Base-by-base conservation (phyloP, 2,113 vertebrate genomes). In the Aphelocoma coerulescens region DNA sequence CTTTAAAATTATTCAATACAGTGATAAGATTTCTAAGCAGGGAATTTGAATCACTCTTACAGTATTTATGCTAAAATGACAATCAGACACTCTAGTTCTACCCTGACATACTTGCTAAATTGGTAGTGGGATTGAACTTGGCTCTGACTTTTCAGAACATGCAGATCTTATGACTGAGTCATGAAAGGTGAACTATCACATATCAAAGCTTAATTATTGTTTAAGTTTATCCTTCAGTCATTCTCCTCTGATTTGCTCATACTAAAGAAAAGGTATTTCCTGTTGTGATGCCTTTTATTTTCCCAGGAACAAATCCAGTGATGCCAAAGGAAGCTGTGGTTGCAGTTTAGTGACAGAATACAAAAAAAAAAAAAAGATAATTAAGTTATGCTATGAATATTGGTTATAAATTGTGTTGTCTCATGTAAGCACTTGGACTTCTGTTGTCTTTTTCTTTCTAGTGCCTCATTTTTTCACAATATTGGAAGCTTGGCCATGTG, bases 401-500 rank as follows among this genome's bases (percentile, higher is more conserved):
- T 94, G 91, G 93, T 95, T 97, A 97, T 97, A 97, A 97, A 97
- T 98, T 96, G 92, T 87, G 20, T 96, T 94, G 95, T 97, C 92
- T 97, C 85, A 30, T 96, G 74, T 89, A 97, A 95, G 93, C 96
- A 94, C 91, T 97, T 93, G 89, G 67, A 84, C 58, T 96, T 97
- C 86, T 96, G 87, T 97, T 95, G 67, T 97, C 89, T 95, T 80
- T 95, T 88, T 91, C 85, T 90, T 96, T 78, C 75, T 83, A 71
- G 61, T 92, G 88, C 85, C 91, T 95, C 72, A 96, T 97, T 96
- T 97, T 96, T 95, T 83, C 89, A 92, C 90, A 91, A 49, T 96
- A 95, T 92, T 96, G 96, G 94, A 96, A 97, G 88, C 96, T 92
- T 97, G 97, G 96, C 97, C 71, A n/a, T 81, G 82, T 94, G 91